Base-by-base conservation (phyloP, 2,888 invertebrate species). In the Subacronicta megacephala region DNA sequence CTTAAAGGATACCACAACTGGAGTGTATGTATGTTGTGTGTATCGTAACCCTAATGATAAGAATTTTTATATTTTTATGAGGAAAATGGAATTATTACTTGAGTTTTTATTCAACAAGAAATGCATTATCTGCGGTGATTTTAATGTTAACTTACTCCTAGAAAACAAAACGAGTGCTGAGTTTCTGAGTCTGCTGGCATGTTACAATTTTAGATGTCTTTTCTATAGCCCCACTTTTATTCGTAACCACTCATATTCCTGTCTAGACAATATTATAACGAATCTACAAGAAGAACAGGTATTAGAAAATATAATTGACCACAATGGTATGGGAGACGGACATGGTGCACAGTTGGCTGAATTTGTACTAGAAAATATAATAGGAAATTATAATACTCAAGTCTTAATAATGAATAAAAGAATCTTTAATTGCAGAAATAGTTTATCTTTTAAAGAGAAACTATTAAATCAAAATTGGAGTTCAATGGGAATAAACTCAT, bases 41-140 rank as follows among this genome's bases (percentile, higher is more conserved):
- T 44, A 44, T 13, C 44, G 44, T 33, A 44, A 33, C 12, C 44
- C 44, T 5, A 18, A 13, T 44, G 44, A 44, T 18, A 44, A 35
- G 13, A 44, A 44, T 33, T 44, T 44, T 17, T 18, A 44, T 13
- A 12, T 0, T 3, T 44, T 44, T 33, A 44, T 35, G 33, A 44
- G 13, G 3, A 44, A 33, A 18, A 13, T 44, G 17, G 44, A 44
- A 44, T 2, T 2, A 13, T 13, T 44, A 7, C 18, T 33, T n/a
- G 44, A 44, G 33, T 6, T n/a, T 33, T 44, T 44, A 18, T 33
- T 44, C n/a, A 44, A 35, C 13, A 18, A n/a, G 20, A 44, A 44
- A 20, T 33, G 44, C 18, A 18, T 44, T 3, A 44, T 44, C 15
- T 33, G 44, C 18, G 44, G 44, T 20, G 44, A 44, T 17, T 44